These are phyloP conservation scores for Aldabrachelys gigantea DNA, from an alignment of 2,113 vertebrate genomes.

Conservation along the genomic window DNA sequence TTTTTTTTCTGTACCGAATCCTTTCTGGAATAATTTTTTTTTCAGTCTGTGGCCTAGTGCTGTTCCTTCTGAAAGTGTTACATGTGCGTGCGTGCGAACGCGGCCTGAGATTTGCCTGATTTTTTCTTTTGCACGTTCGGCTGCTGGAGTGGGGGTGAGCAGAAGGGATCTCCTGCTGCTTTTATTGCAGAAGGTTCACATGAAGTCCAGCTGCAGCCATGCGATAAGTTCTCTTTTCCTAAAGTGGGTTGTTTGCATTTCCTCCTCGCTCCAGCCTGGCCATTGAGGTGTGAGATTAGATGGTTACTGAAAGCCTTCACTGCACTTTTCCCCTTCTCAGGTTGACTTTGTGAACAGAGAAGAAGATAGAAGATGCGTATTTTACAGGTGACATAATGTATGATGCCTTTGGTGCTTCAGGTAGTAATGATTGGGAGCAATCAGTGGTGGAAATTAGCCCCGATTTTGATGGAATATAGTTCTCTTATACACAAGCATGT, in stretches of 20 bases:
- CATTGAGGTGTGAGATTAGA: not conserved
- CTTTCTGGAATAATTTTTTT: not conserved
- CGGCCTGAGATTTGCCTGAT: not conserved
- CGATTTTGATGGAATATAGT: not conserved
- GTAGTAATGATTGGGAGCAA: not conserved
- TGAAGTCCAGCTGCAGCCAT: not conserved
- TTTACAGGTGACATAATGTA: not conserved
- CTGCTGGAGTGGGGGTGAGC: not conserved
- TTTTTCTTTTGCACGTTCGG: not conserved
- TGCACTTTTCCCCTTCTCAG: not conserved
- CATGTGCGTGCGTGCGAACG: not conserved
- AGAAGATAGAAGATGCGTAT: not conserved
- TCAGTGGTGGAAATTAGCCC: not conserved
- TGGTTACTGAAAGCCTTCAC: not conserved
- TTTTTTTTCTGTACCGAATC: not conserved
- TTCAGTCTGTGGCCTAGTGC: not conserved
- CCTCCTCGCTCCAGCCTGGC: not conserved
- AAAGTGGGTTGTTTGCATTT: fast-evolving
- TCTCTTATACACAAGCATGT: not conserved
- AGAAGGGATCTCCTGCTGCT: not conserved
- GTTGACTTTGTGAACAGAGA: not conserved
- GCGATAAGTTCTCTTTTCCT: fast-evolving
- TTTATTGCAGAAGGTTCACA: not conserved
- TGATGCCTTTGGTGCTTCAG: not conserved
- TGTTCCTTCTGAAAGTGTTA: not conserved